A percentile compares a stretch with the other conserved stretches of the same genome.
Evolutionary conservation across 2,113 vertebrate genomes (phyloP).

Genomic region (Pithys albifrons): DNA sequence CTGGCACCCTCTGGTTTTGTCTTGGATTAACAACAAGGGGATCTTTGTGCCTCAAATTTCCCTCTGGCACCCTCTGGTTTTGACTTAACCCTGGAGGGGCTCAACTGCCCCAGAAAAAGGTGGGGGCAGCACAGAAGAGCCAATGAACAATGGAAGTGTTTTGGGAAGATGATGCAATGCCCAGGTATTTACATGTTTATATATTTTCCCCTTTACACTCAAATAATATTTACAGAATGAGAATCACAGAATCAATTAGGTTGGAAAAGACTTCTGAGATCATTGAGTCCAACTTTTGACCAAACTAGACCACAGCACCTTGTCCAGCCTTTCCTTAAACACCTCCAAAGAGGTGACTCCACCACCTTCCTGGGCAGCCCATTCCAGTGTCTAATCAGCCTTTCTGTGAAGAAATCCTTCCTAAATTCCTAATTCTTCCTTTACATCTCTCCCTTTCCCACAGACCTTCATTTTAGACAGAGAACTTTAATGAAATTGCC

Average conservation of each 20-base stretch:
- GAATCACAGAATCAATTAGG: background rate
- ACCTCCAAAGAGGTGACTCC: background rate
- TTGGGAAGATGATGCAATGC: background rate
- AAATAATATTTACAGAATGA: background rate
- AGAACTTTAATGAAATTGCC: too few relatives aligned
- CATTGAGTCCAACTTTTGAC: background rate
- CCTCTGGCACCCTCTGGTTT: background rate
- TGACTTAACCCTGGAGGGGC: background rate
- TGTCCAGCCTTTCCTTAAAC: background rate
- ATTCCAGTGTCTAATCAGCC: background rate
- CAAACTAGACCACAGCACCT: background rate
- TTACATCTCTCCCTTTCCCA: too few relatives aligned
- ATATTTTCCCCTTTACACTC: background rate
- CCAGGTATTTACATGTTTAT: background rate
- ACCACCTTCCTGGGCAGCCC: background rate
- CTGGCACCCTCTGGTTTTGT: background rate
- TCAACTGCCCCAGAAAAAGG: background rate
- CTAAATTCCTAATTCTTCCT: too few relatives aligned
- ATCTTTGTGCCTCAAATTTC: background rate
- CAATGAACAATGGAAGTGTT: accelerated
- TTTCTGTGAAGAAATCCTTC: background rate
- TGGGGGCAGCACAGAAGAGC: background rate
- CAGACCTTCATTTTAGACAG: too few relatives aligned
- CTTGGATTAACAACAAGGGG: background rate
- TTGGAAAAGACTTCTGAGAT: background rate